These are phyloP conservation scores for Rhinophrynus dorsalis DNA, from an alignment of 2,797 vertebrate genomes.

Conservation along the genomic window DNA sequence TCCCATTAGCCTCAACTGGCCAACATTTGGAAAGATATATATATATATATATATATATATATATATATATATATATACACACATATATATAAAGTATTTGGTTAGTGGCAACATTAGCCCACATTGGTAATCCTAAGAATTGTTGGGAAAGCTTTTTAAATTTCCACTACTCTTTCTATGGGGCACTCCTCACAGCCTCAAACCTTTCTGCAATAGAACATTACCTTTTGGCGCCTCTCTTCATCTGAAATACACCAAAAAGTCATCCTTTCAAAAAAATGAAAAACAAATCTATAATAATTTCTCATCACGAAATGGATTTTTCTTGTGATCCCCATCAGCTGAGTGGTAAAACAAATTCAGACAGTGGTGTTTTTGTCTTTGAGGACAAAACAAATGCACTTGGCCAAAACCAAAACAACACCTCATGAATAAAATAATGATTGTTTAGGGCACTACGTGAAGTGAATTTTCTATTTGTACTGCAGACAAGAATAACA, in stretches of 20 bases:
- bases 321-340: slow-evolving; percentile 15
- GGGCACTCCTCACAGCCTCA: no score
- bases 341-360: slow-evolving; percentile 7
- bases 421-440: slow-evolving; percentile 35
- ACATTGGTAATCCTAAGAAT: no score
- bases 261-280: slow-evolving; percentile 3
- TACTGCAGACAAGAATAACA: background rate
- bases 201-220: no score
- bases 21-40: no score
- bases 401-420: slow-evolving; percentile 14
- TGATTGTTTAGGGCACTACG: slow-evolving; percentile 18
- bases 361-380: background rate
- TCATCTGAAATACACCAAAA: background rate
- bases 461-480: slow-evolving; percentile 14
- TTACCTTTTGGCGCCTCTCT: background rate
- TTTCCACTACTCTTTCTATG: no score
- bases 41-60: no score
- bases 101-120: no score
- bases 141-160: no score
- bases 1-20: no score
- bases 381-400: slow-evolving; percentile 26
- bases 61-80: no score
- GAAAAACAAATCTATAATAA: slow-evolving; percentile 9
- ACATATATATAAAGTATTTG: no score
- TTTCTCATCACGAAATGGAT: slow-evolving; percentile 12